A percentile compares a stretch with the other conserved stretches of the same genome.
phyloP scores from a whole-genome alignment of 2,113 vertebrate species.

The Cromileptes altivelis region DNA sequence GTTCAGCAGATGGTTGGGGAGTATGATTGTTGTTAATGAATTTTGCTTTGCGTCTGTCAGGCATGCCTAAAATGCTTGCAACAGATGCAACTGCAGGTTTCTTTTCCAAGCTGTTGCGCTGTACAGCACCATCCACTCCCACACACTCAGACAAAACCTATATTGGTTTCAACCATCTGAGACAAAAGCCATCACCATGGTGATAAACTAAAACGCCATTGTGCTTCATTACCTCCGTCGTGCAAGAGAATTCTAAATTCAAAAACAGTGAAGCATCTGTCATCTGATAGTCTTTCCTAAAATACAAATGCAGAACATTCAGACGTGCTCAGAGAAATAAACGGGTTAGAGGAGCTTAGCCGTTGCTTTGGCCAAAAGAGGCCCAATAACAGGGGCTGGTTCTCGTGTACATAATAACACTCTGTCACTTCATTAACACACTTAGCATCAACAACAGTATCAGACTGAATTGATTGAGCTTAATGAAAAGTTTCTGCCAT shows the following conservation, averaged over 20 bases:
- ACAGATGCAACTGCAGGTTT: constrained; percentile 51
- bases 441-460: constrained; percentile 6
- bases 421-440: constrained; percentile 21
- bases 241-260: constrained; percentile 17
- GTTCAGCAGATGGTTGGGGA: constrained; percentile 44
- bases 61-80: constrained; percentile 33
- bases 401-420: constrained; percentile 19
- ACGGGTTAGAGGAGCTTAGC: constrained; percentile 41
- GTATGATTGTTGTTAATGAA: constrained; percentile 44
- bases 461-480: neutral
- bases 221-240: constrained; percentile 18
- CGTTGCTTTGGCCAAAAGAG: constrained; percentile 49
- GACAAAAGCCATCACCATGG: constrained; percentile 53
- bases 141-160: constrained; percentile 42
- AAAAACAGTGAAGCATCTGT: constrained; percentile 39
- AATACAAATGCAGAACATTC: constrained; percentile 20
- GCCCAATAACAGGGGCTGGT: constrained; percentile 54
- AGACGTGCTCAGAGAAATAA: constrained; percentile 42
- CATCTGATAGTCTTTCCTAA: constrained; percentile 29
- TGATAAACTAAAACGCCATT: constrained; percentile 45
- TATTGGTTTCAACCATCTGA: constrained; percentile 37
- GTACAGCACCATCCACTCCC: constrained; percentile 4
- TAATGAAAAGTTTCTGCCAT: neutral
- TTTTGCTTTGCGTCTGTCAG: constrained; percentile 31
- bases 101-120: constrained; percentile 23